Percentiles rank a stretch among this genome's conserved stretches.
Conservation (phyloP, 2,113 vertebrate species). For the Ancistrus triradiatus region DNA sequence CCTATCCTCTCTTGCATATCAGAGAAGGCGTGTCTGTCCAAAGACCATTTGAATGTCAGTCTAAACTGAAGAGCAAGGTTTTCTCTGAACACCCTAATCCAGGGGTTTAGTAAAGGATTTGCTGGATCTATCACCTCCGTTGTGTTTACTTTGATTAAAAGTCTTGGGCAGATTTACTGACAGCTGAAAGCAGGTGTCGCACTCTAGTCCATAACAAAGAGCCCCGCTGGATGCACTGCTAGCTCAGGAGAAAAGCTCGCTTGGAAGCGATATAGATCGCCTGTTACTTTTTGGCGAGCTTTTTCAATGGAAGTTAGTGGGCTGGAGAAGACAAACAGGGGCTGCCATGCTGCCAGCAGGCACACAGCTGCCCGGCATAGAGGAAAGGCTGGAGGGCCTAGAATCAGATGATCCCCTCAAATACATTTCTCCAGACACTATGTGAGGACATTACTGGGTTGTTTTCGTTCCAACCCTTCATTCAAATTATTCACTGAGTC, state of each 20-base stretch:
- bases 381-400: slow-evolving; percentile 2
- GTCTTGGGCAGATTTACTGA: slow-evolving; percentile 26
- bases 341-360: slow-evolving; percentile 12
- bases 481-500: slow-evolving; percentile 23
- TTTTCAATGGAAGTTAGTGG: slow-evolving; percentile 25
- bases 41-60: slow-evolving; percentile 22
- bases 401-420: slow-evolving; percentile 6
- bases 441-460: slow-evolving; percentile 15
- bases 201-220: slow-evolving; percentile 26
- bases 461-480: background rate
- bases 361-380: slow-evolving; percentile 22
- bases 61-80: slow-evolving; percentile 24
- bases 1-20: slow-evolving; percentile 30
- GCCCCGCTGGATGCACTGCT: slow-evolving; percentile 26
- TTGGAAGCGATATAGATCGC: slow-evolving; percentile 26
- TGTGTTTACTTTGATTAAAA: slow-evolving; percentile 42
- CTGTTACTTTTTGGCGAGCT: slow-evolving; percentile 10
- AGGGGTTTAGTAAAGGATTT: slow-evolving; percentile 21
- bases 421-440: slow-evolving; percentile 8
- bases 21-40: slow-evolving; percentile 12
- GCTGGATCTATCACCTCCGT: slow-evolving; percentile 24
- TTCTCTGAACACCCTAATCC: slow-evolving; percentile 27
- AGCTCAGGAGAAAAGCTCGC: slow-evolving; percentile 26
- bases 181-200: slow-evolving; percentile 10
- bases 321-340: slow-evolving; percentile 22